phyloP scores from a whole-genome alignment of 2,888 invertebrate species.

The Cheilosia vulpina region DNA sequence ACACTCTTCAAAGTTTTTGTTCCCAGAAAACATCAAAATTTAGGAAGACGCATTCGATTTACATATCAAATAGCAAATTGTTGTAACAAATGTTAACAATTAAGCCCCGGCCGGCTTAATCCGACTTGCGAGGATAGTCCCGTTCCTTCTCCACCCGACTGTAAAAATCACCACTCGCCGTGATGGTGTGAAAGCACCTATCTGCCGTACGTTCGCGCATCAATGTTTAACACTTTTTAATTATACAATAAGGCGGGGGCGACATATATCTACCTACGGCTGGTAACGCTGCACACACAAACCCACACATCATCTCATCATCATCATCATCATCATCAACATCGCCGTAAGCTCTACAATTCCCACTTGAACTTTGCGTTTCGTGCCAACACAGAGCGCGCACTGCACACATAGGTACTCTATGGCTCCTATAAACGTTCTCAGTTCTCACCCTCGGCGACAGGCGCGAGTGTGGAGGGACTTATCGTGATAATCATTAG shows the following conservation, averaged over 20 bases:
- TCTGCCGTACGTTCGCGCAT: constrained; percentile 8
- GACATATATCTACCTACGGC: not conserved
- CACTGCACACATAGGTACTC: constrained; percentile 13
- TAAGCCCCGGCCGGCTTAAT: too few species aligned
- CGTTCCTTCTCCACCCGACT: not conserved
- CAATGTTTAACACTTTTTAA: constrained; percentile 69
- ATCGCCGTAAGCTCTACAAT: constrained; percentile 65
- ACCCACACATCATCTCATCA: constrained; percentile 49
- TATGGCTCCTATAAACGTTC: constrained; percentile 54
- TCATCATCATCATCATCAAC: constrained; percentile 62
- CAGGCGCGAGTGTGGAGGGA: constrained; percentile 56
- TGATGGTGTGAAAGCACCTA: constrained; percentile 7
- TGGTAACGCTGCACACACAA: constrained; percentile 7
- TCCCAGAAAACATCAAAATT: too few species aligned
- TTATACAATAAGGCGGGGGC: constrained; percentile 54
- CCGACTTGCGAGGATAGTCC: too few species aligned
- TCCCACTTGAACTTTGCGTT: constrained; percentile 68
- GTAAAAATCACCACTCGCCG: constrained; percentile 25
- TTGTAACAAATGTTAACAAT: too few species aligned
- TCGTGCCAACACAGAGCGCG: constrained; percentile 37
- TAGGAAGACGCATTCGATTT: too few species aligned
- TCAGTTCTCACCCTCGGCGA: constrained; percentile 35
- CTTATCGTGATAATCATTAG: constrained; percentile 73
- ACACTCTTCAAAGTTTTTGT: too few species aligned
- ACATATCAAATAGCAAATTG: too few species aligned